Conservation (phyloP, 2,797 vertebrate genomes). For the Denticeps clupeoides region DNA sequence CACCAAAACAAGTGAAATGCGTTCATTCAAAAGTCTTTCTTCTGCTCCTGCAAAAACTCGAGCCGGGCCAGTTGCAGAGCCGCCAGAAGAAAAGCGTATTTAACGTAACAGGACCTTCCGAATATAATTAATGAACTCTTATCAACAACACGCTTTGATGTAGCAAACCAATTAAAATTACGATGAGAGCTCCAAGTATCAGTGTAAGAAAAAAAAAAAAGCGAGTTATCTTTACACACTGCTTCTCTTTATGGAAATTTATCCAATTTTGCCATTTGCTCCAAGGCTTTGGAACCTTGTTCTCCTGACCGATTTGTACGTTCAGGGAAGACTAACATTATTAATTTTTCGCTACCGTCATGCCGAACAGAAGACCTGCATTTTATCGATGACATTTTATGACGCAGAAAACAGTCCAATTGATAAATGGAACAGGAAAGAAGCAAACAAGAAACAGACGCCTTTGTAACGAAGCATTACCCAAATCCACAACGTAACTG, state of each 20-base stretch:
- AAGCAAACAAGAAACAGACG: no score
- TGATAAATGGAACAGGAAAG: no score
- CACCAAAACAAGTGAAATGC: no score
- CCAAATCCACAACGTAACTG: background rate
- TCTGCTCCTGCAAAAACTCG: conserved; percentile 8
- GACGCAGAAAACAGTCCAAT: no score
- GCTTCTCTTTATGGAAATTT: conserved; percentile 36
- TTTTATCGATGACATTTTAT: no score
- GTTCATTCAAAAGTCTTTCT: conserved; percentile 6
- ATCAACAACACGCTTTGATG: conserved; percentile 31
- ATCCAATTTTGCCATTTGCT: conserved; percentile 39
- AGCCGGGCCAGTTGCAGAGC: conserved; percentile 7
- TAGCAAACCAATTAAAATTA: conserved; percentile 36
- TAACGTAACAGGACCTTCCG: conserved; percentile 21
- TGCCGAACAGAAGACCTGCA: no score
- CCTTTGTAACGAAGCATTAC: no score
- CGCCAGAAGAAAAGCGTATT: conserved; percentile 15
- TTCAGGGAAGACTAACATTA: conserved; percentile 11
- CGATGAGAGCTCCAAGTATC: conserved; percentile 31
- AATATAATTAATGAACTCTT: conserved; percentile 29
- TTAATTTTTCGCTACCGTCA: no score
- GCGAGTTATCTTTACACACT: no score
- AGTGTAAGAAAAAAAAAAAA: conserved; percentile 23
- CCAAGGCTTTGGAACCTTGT: conserved; percentile 18
- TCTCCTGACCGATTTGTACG: conserved; percentile 24